These are phyloP conservation scores for Dipodomys stephensi DNA, from an alignment of 2,113 vertebrate species.

Conservation along the genomic window DNA sequence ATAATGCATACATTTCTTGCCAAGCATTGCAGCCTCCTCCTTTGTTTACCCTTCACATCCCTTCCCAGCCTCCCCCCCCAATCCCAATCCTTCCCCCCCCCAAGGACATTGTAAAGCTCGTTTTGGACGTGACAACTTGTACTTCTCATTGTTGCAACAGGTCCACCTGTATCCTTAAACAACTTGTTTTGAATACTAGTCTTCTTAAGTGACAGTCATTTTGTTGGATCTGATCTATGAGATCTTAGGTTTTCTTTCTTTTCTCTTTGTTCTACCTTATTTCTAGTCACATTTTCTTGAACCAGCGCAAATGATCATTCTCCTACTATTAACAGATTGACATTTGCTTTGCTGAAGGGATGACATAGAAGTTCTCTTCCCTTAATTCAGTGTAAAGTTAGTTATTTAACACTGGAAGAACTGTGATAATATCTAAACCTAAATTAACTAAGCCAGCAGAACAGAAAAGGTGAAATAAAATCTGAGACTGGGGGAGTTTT, in stretches of 20 bases:
- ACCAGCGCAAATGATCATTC: background rate
- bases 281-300: background rate
- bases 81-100: too few species aligned
- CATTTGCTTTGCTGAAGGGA: background rate
- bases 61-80: too few species aligned
- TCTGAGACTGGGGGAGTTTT: background rate
- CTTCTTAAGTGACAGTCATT: background rate
- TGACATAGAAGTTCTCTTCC: background rate
- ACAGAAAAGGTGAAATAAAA: background rate
- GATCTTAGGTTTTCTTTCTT: background rate
- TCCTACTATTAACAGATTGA: background rate
- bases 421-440: too few species aligned
- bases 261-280: background rate
- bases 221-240: background rate
- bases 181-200: background rate
- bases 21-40: too few species aligned
- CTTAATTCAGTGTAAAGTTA: background rate
- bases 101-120: too few species aligned
- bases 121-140: too few species aligned
- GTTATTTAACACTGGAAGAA: too few species aligned
- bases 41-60: too few species aligned
- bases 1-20: too few species aligned
- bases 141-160: too few species aligned
- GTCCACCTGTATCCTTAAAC: too few species aligned
- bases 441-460: background rate